Evolutionary conservation across 2,113 vertebrate species (phyloP).

Genomic region (Nesoenas mayeri): DNA sequence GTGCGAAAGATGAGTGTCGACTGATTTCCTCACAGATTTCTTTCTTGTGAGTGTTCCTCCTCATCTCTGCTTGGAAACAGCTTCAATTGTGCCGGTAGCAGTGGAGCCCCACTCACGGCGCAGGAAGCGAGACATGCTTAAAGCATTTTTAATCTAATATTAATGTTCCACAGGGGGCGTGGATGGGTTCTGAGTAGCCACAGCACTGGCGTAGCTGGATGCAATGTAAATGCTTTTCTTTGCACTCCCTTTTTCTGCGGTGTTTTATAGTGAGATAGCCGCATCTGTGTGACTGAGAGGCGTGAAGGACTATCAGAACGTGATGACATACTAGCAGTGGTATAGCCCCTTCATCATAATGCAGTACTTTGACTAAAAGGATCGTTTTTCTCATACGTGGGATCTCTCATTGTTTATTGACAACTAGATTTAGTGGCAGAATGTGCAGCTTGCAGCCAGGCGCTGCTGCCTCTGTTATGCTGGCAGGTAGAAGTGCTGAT

Average conservation of each 20-base stretch:
- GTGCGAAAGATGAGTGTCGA: background rate
- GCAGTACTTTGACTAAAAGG: background rate
- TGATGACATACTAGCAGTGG: no score
- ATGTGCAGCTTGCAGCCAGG: background rate
- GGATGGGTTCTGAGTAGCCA: background rate
- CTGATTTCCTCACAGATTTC: background rate
- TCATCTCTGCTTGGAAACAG: background rate
- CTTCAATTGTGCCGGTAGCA: fast-evolving
- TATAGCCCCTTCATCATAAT: background rate
- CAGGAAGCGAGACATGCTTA: background rate
- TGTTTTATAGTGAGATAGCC: background rate
- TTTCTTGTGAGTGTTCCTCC: background rate
- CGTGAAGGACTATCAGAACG: fast-evolving
- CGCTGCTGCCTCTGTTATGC: background rate
- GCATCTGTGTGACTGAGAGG: fast-evolving
- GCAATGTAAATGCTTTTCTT: background rate
- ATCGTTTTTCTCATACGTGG: fast-evolving
- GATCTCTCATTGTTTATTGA: background rate
- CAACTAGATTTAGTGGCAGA: background rate
- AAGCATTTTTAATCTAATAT: background rate
- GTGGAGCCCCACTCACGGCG: fast-evolving
- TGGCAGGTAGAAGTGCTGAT: conserved; percentile 47
- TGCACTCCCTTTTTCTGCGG: fast-evolving
- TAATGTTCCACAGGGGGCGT: background rate
- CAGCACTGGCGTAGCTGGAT: fast-evolving